Percentiles rank a stretch among this genome's conserved stretches.
These are phyloP conservation scores for Chrysolina haemoptera DNA, from an alignment of 2,888 invertebrate species.

Conservation along the genomic window DNA sequence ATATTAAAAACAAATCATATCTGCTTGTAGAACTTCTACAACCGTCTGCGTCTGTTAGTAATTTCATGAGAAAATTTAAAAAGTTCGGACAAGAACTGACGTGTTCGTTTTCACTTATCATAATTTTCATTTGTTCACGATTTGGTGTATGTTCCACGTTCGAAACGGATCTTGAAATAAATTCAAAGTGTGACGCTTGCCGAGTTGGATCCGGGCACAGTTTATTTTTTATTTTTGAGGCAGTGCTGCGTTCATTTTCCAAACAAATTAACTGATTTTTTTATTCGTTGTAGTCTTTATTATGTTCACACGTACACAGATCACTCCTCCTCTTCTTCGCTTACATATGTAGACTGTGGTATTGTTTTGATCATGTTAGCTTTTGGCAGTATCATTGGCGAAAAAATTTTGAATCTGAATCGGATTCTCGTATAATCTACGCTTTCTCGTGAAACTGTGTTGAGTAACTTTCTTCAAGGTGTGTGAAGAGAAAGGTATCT, in stretches of 20 bases:
- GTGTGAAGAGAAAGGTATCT: too few species aligned
- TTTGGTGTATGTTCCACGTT: constrained; percentile 1
- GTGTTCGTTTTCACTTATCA: too few species aligned
- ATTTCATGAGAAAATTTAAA: too few species aligned
- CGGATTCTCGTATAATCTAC: too few species aligned
- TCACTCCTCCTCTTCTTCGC: constrained; percentile 53
- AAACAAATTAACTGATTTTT: constrained; percentile 44
- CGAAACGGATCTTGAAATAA: constrained; percentile 5
- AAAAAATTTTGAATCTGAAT: constrained; percentile 45
- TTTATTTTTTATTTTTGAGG: constrained; percentile 51
- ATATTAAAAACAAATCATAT: too few species aligned
- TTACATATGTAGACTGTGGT: constrained; percentile 55
- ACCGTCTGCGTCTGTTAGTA: too few species aligned
- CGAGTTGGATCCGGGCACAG: constrained; percentile 50
- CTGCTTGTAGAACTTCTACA: too few species aligned
- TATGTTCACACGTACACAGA: constrained; percentile 50
- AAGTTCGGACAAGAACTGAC: too few species aligned
- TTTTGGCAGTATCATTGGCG: constrained; percentile 52
- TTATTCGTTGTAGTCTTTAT: constrained; percentile 37
- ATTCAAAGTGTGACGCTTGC: constrained; percentile 12
- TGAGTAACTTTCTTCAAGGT: too few species aligned
- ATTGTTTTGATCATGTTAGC: constrained; percentile 55
- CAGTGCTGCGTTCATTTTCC: constrained; percentile 54
- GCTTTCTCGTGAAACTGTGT: too few species aligned
- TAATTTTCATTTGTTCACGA: neutral